Conservation (phyloP, 2,113 vertebrate species). For the Poeciliopsis occidentalis region DNA sequence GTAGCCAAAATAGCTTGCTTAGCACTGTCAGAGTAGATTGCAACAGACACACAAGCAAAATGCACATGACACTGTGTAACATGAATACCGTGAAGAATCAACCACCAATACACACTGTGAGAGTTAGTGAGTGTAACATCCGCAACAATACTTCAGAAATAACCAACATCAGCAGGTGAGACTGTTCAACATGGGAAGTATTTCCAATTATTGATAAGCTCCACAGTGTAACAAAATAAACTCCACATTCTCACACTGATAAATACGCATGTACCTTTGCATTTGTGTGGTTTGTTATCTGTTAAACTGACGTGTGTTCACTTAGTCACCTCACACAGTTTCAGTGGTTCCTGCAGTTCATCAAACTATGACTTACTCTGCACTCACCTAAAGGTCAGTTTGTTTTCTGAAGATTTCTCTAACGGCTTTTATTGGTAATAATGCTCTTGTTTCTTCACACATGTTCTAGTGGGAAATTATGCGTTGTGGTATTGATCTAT, state of each 20-base stretch:
- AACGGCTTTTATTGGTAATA: too few species aligned
- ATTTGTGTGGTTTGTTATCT: neutral
- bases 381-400: too few species aligned
- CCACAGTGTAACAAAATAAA: neutral
- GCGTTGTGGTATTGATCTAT: too few species aligned
- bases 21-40: neutral
- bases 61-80: neutral
- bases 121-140: neutral
- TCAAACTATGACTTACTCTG: too few species aligned
- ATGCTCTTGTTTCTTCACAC: too few species aligned
- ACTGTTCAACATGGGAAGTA: neutral
- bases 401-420: too few species aligned
- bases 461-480: too few species aligned
- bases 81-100: neutral
- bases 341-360: too few species aligned
- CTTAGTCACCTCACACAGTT: too few species aligned
- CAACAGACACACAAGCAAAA: neutral
- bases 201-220: neutral
- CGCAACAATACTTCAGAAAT: neutral
- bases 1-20: too few species aligned
- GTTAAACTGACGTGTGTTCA: too few species aligned
- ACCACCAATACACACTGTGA: neutral
- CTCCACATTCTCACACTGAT: neutral
- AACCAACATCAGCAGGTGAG: neutral
- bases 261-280: neutral